Base-by-base conservation (phyloP, 2,888 invertebrate genomes). In the Ectemnius lituratus region DNA sequence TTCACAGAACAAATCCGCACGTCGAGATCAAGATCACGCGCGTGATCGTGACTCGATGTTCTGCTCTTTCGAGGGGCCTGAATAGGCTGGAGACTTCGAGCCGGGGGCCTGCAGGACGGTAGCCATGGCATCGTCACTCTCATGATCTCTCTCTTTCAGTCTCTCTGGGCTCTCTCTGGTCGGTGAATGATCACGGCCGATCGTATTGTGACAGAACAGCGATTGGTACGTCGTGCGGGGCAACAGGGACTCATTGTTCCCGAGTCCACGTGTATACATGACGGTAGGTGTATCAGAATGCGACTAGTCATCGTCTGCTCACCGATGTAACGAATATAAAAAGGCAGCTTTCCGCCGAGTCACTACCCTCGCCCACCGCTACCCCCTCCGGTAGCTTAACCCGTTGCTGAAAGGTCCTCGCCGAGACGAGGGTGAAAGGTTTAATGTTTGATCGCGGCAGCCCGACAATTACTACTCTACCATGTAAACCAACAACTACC, bases 21-120 rank as follows among this genome's bases (percentile, higher is more conserved):
- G 79, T 81, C 73, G 72, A 75, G 81, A 83, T 82, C 78, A 73
- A 76, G 82, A 85, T 88, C 89, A 88, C 88, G 89, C 78, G 76
- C 83, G 67, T 62, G 77, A 79, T 82, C 85, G 85, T 89, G 87
- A 87, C 78, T 76, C 47, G 63, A 65, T 23, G 11, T 18, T 18
- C 16, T 16, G 46, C 18, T 4, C 13, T 64, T 70, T 66, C 67
- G 64, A 67, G 64, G 59, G 67, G 37, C 16, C 45, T 85, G 84
- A 85, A 85, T 84, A 75, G 81, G 60, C 57, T 75, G 66, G 59
- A 67, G 81, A 61, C 57, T 75, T 68, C 59, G 69, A 75, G 83
- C 74, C 78, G 83, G 80, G 67, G 81, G 67, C 79, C 70, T 73
- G 78, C 75, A 37, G 37, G 37, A 80, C 81, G 76, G 81, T 81